These are phyloP conservation scores for Leucopternis melanops DNA, from an alignment of 2,113 vertebrate species.

Conservation along the genomic window DNA sequence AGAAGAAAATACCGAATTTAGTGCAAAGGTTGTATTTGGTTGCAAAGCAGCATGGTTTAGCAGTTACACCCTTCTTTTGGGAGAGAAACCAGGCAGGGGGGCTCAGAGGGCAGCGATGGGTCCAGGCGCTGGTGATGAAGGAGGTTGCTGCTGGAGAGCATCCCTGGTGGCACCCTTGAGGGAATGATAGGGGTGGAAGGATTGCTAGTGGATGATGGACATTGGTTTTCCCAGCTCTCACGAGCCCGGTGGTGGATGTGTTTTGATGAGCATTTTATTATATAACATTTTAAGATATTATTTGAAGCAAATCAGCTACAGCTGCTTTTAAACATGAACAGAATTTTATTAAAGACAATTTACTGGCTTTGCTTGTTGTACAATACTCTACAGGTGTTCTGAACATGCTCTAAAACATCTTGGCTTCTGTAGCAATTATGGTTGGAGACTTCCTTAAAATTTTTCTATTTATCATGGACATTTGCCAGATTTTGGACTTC, in stretches of 20 bases:
- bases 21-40: neutral
- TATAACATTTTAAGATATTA: neutral
- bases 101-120: no score
- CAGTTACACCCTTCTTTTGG: neutral
- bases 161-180: neutral
- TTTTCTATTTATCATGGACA: neutral
- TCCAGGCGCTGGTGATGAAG: neutral
- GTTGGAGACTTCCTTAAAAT: neutral
- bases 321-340: neutral
- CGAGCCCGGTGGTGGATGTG: accelerated
- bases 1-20: neutral
- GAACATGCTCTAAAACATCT: neutral
- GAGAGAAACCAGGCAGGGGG: neutral
- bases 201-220: neutral
- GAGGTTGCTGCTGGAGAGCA: neutral
- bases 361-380: neutral
- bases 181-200: neutral
- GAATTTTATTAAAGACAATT: neutral
- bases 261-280: neutral
- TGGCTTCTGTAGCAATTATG: neutral
- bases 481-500: neutral
- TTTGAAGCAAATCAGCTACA: neutral
- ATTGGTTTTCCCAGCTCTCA: neutral
- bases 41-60: neutral
- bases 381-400: neutral